Base-by-base conservation (phyloP, 2,113 vertebrate genomes). In the Malaclemys terrapin region DNA sequence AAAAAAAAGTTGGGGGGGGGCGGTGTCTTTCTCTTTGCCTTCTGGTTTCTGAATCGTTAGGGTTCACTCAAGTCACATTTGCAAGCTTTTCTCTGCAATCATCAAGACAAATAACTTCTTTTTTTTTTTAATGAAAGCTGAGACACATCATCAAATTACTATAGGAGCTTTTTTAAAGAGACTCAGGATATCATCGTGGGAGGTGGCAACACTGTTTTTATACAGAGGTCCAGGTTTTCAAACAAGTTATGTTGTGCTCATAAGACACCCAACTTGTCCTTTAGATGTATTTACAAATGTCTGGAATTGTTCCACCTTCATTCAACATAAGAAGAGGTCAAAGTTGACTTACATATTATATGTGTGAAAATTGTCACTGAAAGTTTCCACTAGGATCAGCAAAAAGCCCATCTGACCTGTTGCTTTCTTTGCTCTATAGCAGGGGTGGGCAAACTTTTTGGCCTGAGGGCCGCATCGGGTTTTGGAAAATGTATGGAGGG, bases 11-110 rank as follows among this genome's bases (percentile, higher is more conserved):
- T n/a, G 72, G 92, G 38, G 8, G 35, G 91, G 95, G 45, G 45
- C 1, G 45, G 45, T 7, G 45, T 89, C 8, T 25, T 65, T 92
- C 90, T 76, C 82, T 42, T 89, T 56, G 53, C 5, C 56, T 95
- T 50, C 80, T 25, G 75, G 38, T 25, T 87, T 94, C 84, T 62
- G 38, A 75, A 53, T 38, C 84, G 86, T 96, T 86, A 85, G 53
- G 20, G 35, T 84, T 88, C 45, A 80, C 9, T 2, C 1, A 87
- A 29, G 10, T 82, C 9, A 50, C 4, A 5, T 88, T 93, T 89
- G 25, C 10, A 50, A 14, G 4, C 3, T 53, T 87, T 52, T 76
- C 25, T 4, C 17, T 38, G 47, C 45, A 62, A 80, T 35, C 56
- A 31, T 80, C 82, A 84, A 5, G 52, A 88, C 24, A 79, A 52